Percentiles rank a stretch among this genome's conserved stretches.
Evolutionary conservation across 30 jellyfish, hydroid and myxozoan genomes (phyloP).

Genomic region (Morbakka virulenta): DNA sequence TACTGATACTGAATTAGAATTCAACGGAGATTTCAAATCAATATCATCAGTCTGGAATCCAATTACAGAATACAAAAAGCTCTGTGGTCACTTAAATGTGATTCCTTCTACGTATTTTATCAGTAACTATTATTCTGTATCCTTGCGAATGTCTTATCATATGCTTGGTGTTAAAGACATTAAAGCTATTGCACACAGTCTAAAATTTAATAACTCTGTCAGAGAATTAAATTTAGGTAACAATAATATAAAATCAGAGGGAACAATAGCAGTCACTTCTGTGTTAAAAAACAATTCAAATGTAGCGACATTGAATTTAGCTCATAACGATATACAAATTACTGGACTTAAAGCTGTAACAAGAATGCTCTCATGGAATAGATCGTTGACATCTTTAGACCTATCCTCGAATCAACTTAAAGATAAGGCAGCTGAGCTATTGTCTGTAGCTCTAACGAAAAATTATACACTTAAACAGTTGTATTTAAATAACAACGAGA

Average conservation of each 20-base stretch:
- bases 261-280: background rate
- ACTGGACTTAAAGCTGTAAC: conserved; percentile 21
- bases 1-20: conserved; percentile 55
- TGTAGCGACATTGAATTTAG: conserved; percentile 34
- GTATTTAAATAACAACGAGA: conserved; percentile 44
- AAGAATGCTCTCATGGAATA: conserved; percentile 1
- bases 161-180: conserved; percentile 38
- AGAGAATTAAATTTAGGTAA: conserved; percentile 32
- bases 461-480: conserved; percentile 4
- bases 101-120: conserved; percentile 7
- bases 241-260: conserved; percentile 7
- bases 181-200: conserved; percentile 15
- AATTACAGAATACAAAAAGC: background rate
- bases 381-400: background rate
- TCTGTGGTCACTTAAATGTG: background rate
- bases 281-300: conserved; percentile 20
- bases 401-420: conserved; percentile 35
- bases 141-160: background rate
- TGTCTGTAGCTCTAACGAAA: conserved; percentile 24
- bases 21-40: background rate
- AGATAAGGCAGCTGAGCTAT: conserved; percentile 19
- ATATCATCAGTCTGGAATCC: background rate
- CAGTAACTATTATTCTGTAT: background rate
- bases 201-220: conserved; percentile 18
- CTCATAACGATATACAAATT: conserved; percentile 38